phyloP scores from a whole-genome alignment of 92 coral and sea anemone species.

The Parazoanthus atlanticus region DNA sequence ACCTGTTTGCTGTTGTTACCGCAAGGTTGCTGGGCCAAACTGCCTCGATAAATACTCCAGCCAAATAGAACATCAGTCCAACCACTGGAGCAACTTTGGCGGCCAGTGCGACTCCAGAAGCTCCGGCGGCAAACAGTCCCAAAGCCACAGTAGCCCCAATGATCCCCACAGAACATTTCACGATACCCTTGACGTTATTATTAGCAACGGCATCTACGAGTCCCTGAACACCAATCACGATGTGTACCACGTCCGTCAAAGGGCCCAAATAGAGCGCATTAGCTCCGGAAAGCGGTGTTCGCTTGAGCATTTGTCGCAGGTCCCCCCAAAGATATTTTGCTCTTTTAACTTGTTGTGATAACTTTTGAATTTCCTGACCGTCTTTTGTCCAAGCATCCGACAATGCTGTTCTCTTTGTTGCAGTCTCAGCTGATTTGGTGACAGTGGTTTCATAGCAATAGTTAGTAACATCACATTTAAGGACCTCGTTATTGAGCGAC shows the following conservation, averaged over 20 bases:
- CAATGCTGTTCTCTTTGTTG: not conserved
- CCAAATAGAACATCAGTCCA: slow-evolving; percentile 45
- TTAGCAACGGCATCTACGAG: slow-evolving; percentile 47
- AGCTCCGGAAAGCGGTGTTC: not conserved
- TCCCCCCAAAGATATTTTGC: not conserved
- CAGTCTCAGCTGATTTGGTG: not conserved
- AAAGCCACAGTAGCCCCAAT: slow-evolving; percentile 54
- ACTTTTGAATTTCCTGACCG: not conserved
- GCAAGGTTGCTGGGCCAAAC: slow-evolving; percentile 60
- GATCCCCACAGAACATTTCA: slow-evolving; percentile 53
- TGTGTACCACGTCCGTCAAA: slow-evolving; percentile 47
- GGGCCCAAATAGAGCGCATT: slow-evolving; percentile 35
- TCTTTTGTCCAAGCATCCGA: slow-evolving; percentile 3
- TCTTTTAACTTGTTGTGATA: not conserved
- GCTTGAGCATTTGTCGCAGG: not conserved
- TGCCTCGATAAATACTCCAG: slow-evolving; percentile 31
- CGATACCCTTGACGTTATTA: slow-evolving; percentile 46
- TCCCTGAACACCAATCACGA: slow-evolving; percentile 48
- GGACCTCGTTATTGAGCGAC: too few relatives aligned
- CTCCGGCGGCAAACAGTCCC: slow-evolving; percentile 39
- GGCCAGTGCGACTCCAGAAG: not conserved
- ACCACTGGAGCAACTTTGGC: slow-evolving; percentile 40
- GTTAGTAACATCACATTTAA: not conserved
- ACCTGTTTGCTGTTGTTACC: slow-evolving; percentile 56
- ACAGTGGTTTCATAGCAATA: not conserved